Evolutionary conservation across 2,888 invertebrate species (phyloP), one percentile per base, ranked within the genome.

Genomic region (Erebia ligea): DNA sequence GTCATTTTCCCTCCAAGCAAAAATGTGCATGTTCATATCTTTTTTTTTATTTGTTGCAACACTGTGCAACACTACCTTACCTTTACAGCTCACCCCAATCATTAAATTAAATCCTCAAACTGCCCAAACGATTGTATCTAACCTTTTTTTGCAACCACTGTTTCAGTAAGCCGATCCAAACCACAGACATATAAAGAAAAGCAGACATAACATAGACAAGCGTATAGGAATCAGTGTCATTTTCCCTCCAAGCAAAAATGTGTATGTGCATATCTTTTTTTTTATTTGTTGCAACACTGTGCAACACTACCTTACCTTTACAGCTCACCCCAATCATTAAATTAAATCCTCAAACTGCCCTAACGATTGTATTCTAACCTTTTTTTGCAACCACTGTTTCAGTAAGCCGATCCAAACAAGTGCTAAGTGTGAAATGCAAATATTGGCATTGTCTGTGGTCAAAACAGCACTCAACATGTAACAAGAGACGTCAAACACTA

Each of bases 401-500:
- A 62, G 54, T 61, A 52, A 62, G 54, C 64, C 56, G 59, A 68
- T 76, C 71, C 72, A 77, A 78, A 79, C 77, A 76, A 71, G 75
- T 76, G 80, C 76, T 78, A 82, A 84, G 85, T 85, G 85, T 78
- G 80, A 83, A 82, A 69, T 75, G 74, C 82, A 85, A 90, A 90
- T 88, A 87, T 89, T 89, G 81, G 79, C 81, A 58, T 68, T 72
- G 78, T 79, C 76, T 81, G 82, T 81, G 81, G 82, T 79, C 82
- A 81, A 84, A 83, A 84, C 82, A 82, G 81, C 78, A 80, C 79
- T 80, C 82, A 82, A 70, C 83, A 82, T 80, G 82, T 84, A 77
- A 82, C 82, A 77, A 77, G 81, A 82, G 82, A 79, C 82, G 82
- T 15, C 79, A 75, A 75, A 72, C 64, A 84, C 83, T 86, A 88